Evolutionary conservation across 2,113 vertebrate genomes (phyloP).

Genomic region (Catagonus wagneri): DNA sequence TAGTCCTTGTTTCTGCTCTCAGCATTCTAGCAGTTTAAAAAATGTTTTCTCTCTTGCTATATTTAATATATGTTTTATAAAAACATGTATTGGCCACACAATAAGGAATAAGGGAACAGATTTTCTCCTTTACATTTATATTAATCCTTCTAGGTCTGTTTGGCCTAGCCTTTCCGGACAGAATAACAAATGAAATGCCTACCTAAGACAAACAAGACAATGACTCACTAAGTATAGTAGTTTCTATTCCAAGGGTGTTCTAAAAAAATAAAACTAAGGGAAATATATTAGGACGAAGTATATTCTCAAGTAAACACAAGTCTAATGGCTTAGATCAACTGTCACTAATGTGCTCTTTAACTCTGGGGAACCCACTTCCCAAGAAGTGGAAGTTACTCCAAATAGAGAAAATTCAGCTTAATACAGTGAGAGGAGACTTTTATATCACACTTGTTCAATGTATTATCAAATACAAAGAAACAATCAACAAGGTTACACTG

Average conservation of each 20-base stretch:
- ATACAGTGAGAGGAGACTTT: background rate
- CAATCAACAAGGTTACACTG: background rate
- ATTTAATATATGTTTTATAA: background rate
- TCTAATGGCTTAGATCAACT: background rate
- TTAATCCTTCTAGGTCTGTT: conserved; percentile 51
- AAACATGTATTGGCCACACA: conserved; percentile 35
- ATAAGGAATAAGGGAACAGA: conserved; percentile 1
- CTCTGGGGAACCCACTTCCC: background rate
- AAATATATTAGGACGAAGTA: conserved; percentile 21
- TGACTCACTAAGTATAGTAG: conserved; percentile 56
- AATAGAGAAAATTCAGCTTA: conserved; percentile 39
- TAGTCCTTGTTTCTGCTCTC: conserved; percentile 42
- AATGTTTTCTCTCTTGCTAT: conserved; percentile 55
- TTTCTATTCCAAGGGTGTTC: background rate
- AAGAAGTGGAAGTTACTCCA: background rate
- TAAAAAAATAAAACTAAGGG: conserved; percentile 14
- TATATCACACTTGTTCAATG: background rate
- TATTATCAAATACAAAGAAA: conserved; percentile 10
- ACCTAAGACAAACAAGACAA: conserved; percentile 39
- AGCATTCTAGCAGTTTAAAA: background rate
- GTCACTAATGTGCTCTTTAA: background rate
- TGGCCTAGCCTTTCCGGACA: background rate
- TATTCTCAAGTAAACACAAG: background rate
- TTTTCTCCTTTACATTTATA: conserved; percentile 39
- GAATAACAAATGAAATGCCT: conserved; percentile 52